Evolutionary conservation across 2,113 vertebrate species (phyloP).

Genomic region (Campylomormyrus tamandua): DNA sequence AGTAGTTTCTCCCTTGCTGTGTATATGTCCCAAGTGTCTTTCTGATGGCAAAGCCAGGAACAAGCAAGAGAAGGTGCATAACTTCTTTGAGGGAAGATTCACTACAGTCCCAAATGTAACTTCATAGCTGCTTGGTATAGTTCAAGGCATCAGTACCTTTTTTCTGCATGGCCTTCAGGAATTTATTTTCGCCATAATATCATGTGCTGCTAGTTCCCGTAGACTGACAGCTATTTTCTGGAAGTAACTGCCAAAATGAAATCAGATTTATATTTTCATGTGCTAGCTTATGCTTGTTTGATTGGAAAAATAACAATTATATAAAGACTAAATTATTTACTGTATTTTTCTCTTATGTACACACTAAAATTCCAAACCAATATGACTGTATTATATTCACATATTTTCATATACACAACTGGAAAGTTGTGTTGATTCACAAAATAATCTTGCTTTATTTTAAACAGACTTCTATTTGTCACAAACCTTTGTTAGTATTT

Average conservation of each 20-base stretch:
- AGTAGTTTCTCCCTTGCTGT: background rate
- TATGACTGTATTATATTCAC: background rate
- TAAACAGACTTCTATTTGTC: too few relatives aligned
- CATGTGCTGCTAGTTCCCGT: background rate
- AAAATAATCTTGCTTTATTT: background rate
- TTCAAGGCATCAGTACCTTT: background rate
- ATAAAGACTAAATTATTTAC: background rate
- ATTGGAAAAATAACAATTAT: background rate
- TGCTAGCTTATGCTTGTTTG: background rate
- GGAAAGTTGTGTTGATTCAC: too few relatives aligned
- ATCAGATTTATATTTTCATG: background rate
- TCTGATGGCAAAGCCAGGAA: background rate
- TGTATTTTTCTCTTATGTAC: background rate
- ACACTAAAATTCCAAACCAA: background rate
- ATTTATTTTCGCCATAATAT: background rate
- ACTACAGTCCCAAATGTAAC: background rate
- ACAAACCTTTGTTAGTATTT: too few relatives aligned
- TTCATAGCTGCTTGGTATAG: background rate
- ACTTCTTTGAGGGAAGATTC: background rate
- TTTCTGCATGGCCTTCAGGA: background rate
- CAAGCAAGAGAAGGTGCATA: background rate
- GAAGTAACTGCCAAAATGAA: background rate
- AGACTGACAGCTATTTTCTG: background rate
- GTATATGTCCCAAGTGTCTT: background rate
- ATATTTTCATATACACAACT: background rate